Conservation (phyloP, 2,797 vertebrate genomes). For the Bucorvus abyssinicus region DNA sequence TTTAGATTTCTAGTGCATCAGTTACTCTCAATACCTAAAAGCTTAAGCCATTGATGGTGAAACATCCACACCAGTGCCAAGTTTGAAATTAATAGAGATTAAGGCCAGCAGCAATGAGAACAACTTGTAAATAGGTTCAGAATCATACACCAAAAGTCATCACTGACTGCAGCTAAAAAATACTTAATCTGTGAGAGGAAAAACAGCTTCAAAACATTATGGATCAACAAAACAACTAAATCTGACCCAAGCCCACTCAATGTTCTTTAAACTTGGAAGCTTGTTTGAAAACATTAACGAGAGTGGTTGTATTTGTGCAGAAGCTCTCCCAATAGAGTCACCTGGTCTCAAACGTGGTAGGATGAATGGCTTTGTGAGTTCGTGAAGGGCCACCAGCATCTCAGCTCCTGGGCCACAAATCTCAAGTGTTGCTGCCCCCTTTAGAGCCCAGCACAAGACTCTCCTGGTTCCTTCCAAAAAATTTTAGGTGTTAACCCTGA, state of each 20-base stretch:
- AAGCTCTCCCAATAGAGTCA: not conserved
- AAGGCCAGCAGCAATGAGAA: not conserved
- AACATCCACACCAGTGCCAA: not conserved
- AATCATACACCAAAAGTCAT: not conserved
- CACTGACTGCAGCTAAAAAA: not conserved
- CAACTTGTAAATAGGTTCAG: not conserved
- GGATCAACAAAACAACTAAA: not conserved
- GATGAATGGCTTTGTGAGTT: not conserved
- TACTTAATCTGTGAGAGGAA: not conserved
- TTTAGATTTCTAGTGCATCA: not conserved
- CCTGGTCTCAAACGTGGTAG: not conserved
- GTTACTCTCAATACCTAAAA: not conserved
- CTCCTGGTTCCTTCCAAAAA: not conserved
- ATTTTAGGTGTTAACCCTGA: not conserved
- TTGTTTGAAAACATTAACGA: not conserved
- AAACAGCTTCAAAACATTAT: not conserved
- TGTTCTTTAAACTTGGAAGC: not conserved
- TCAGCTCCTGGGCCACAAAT: not conserved
- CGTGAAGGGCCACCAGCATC: not conserved
- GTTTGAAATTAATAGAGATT: not conserved
- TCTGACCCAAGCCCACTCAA: not conserved
- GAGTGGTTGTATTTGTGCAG: fast-evolving
- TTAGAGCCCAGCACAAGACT: not conserved
- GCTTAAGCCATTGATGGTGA: not conserved
- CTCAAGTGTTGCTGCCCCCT: not conserved